phyloP scores from a whole-genome alignment of 2,797 vertebrate genomes.

The Sphenodon punctatus region DNA sequence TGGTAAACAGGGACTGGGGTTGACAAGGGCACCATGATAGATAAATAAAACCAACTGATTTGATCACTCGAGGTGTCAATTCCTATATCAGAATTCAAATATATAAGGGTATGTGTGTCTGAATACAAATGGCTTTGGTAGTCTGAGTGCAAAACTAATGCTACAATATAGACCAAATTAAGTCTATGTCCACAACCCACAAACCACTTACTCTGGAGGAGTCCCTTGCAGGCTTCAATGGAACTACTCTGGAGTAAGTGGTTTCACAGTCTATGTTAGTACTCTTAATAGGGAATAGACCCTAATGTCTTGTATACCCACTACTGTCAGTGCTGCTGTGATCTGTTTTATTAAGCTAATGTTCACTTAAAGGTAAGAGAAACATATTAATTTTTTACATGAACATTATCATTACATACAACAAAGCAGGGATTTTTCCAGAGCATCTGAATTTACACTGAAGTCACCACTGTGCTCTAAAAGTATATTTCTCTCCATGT shows the following conservation, averaged over 20 bases:
- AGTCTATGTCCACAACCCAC: too few species aligned
- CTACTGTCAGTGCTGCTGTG: background rate
- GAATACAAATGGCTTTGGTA: background rate
- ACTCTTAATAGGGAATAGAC: background rate
- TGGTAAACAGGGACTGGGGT: background rate
- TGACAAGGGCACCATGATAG: slow-evolving; percentile 1
- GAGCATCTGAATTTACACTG: background rate
- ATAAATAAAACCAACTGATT: slow-evolving; percentile 4
- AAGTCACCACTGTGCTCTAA: background rate
- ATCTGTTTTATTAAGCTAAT: background rate
- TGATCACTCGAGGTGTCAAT: background rate
- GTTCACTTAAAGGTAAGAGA: background rate
- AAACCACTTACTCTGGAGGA: too few species aligned
- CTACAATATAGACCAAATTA: too few species aligned
- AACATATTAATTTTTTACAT: background rate
- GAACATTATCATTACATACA: background rate
- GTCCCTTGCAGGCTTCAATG: too few species aligned
- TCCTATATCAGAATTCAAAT: background rate
- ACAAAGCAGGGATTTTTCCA: background rate
- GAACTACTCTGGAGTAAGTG: too few species aligned
- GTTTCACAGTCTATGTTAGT: too few species aligned
- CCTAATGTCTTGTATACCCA: background rate
- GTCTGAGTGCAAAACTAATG: background rate
- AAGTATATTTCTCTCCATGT: background rate
- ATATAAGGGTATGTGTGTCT: background rate